Evolutionary conservation across 1,140 invertebrate species (phyloP).

Genomic region (Aphis craccivora): DNA sequence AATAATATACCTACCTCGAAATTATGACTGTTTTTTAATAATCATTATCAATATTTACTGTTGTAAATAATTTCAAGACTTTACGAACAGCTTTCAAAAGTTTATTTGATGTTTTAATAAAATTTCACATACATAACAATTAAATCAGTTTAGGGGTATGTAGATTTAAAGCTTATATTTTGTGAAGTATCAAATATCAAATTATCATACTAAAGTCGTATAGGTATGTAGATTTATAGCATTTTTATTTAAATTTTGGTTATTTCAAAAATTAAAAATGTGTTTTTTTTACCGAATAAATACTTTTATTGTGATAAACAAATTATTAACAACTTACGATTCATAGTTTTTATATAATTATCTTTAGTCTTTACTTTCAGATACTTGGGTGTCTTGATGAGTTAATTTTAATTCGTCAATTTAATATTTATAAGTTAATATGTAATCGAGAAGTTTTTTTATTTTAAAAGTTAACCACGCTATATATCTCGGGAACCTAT

Average conservation of each 20-base stretch:
- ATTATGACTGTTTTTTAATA: not conserved
- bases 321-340: not conserved
- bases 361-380: not conserved
- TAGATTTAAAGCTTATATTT: not conserved
- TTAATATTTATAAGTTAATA: not conserved
- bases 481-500: not conserved
- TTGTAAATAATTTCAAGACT: not conserved
- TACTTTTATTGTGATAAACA: not conserved
- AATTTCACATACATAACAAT: not conserved
- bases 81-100: not conserved
- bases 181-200: not conserved
- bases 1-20: not conserved
- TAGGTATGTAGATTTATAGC: not conserved
- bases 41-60: not conserved
- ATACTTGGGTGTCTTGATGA: not conserved
- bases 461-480: not conserved
- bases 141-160: not conserved
- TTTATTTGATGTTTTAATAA: not conserved
- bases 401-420: not conserved
- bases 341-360: not conserved
- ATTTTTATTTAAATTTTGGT: not conserved
- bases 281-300: not conserved
- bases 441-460: not conserved
- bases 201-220: not conserved
- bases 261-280: not conserved